Evolutionary conservation across 2,888 invertebrate species (phyloP), one percentile per base, ranked within the genome.

Genomic region (Chloroclysta siterata): DNA sequence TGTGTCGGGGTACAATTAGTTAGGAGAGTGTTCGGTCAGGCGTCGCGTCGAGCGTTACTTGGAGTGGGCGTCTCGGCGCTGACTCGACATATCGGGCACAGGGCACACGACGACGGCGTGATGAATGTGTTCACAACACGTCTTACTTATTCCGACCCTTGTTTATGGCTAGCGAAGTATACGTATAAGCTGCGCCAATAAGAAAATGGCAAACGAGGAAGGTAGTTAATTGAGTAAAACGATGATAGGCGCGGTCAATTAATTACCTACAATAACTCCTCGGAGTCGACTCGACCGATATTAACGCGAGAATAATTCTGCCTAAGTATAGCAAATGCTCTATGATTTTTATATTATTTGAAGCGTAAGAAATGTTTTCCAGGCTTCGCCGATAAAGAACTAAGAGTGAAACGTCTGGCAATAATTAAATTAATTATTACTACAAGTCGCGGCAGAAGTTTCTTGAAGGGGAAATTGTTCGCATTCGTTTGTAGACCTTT

Each of bases 361-460:
- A 46, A 17, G 46, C 17, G 46, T 39, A 11, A 39, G 46, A 17
- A 46, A 46, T 17, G 17, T 46, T 46, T 36, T 10, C 14, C 17
- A 10, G 17, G 7, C 46, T 17, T 46, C 8, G 10, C 11, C 15
- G 11, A 46, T 46, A 17, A 3, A 10, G 36, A 11, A 46, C 17
- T 17, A 17, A 39, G n/a, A 53, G 57, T 15, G 60, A 55, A 56
- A 41, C 17, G 65, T 48, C 22, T 33, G 44, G 50, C 28, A n/a
- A 58, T 63, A 58, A 64, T 63, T 46, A 52, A 66, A 66, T 62
- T 68, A 68, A 64, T 68, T 64, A 62, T 50, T 47, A 42, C 47
- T 54, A 53, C 39, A 53, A 56, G 65, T 55, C 60, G 55, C 60
- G 41, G 28, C 53, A 33, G 57, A 64, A 64, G 62, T 63, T 59